phyloP scores from a whole-genome alignment of 2,113 vertebrate genomes.

The Urocynchramus pylzowi region DNA sequence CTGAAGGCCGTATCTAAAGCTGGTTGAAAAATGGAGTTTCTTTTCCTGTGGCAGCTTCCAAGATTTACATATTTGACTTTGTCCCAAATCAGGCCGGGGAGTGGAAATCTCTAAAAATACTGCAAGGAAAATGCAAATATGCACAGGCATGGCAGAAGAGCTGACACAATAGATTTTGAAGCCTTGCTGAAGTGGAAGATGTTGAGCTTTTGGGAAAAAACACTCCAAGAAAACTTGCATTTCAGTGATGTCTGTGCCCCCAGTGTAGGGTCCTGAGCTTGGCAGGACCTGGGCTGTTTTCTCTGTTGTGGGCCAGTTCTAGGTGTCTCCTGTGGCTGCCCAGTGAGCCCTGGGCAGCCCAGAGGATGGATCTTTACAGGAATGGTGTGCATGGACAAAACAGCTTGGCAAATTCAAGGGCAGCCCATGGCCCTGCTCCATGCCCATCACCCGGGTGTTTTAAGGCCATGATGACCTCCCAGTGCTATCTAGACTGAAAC shows the following conservation, averaged over 20 bases:
- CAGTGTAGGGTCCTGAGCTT: neutral
- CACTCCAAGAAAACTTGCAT: neutral
- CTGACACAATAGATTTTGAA: neutral
- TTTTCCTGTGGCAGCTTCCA: slow-evolving; percentile 48
- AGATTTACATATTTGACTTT: slow-evolving; percentile 45
- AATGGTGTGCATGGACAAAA: neutral
- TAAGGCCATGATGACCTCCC: neutral
- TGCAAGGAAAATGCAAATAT: neutral
- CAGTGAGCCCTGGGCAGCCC: neutral
- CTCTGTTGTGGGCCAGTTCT: neutral
- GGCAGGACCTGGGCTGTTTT: neutral
- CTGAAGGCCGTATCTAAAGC: neutral
- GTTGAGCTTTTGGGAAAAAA: neutral
- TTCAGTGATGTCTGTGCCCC: neutral
- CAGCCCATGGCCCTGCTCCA: neutral
- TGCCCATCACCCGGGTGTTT: neutral
- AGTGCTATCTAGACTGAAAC: neutral
- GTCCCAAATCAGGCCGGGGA: neutral
- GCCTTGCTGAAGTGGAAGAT: neutral
- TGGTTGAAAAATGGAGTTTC: slow-evolving; percentile 20
- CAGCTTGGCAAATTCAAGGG: neutral
- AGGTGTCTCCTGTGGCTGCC: neutral
- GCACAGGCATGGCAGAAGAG: neutral
- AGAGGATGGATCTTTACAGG: neutral
- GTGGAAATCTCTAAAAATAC: slow-evolving; percentile 52